Conservation (phyloP, 2,797 vertebrate genomes). For the Enteromius viviparus region DNA sequence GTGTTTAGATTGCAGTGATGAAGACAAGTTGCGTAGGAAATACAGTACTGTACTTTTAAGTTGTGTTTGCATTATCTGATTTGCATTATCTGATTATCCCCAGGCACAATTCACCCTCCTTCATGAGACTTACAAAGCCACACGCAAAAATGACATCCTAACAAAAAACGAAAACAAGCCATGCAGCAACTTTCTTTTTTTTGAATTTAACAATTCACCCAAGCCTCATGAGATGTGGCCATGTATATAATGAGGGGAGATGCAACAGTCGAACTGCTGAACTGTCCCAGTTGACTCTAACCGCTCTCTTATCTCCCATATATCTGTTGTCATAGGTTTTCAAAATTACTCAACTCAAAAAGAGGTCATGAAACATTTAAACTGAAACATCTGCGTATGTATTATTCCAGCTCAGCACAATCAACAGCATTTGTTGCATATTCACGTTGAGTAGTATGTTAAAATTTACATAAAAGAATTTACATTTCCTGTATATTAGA, state of each 20-base stretch:
- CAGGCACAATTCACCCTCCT: neutral
- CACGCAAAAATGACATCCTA: neutral
- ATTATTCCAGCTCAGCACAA: neutral
- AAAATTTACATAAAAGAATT: neutral
- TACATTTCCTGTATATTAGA: too few species aligned
- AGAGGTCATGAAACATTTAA: constrained; percentile 27
- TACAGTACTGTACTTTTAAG: neutral
- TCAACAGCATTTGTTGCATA: neutral
- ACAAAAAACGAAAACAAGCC: neutral
- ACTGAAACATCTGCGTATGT: neutral
- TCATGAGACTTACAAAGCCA: constrained; percentile 1
- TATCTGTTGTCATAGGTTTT: constrained; percentile 32
- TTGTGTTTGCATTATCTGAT: neutral
- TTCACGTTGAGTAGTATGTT: neutral
- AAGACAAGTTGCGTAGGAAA: neutral
- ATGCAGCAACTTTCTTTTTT: neutral
- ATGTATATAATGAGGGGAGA: constrained; percentile 24
- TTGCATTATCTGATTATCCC: neutral
- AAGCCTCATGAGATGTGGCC: neutral
- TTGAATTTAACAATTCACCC: neutral
- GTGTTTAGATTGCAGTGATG: neutral
- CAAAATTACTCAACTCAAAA: constrained; percentile 30
- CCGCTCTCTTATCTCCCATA: constrained; percentile 26
- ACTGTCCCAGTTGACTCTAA: constrained; percentile 42
- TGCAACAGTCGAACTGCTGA: constrained; percentile 19